These are phyloP conservation scores for Drosophila leontia DNA, from an alignment of 1,140 invertebrate genomes.

Conservation along the genomic window DNA sequence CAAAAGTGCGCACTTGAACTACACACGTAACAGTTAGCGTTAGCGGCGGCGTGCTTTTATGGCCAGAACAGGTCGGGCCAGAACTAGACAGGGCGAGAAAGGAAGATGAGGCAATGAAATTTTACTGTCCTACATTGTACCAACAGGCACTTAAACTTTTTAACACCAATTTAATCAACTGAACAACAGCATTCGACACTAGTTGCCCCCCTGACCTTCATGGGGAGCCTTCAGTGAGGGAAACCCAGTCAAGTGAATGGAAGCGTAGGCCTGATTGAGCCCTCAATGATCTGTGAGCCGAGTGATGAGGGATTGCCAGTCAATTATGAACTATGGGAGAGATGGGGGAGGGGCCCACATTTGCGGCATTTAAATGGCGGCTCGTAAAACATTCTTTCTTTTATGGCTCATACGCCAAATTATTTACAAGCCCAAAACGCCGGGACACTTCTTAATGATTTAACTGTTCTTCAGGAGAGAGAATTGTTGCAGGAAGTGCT, in stretches of 20 bases:
- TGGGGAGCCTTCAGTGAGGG: neutral
- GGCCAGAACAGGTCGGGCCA: slow-evolving; percentile 27
- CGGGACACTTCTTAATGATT: slow-evolving; percentile 60
- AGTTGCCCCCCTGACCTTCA: slow-evolving; percentile 25
- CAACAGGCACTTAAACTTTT: slow-evolving; percentile 78
- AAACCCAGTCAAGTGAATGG: slow-evolving; percentile 49
- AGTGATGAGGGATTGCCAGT: slow-evolving; percentile 41
- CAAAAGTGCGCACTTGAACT: slow-evolving; percentile 79
- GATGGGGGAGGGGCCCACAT: slow-evolving; percentile 2
- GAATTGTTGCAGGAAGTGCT: slow-evolving; percentile 53
- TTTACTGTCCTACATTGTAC: slow-evolving; percentile 77
- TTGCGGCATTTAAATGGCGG: slow-evolving; percentile 45
- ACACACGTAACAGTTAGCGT: slow-evolving; percentile 62
- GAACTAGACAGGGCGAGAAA: slow-evolving; percentile 1
- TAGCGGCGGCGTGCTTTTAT: slow-evolving; percentile 68
- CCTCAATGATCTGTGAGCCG: slow-evolving; percentile 48
- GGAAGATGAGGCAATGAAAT: slow-evolving; percentile 69
- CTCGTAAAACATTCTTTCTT: slow-evolving; percentile 53
- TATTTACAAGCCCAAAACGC: slow-evolving; percentile 44
- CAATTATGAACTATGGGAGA: slow-evolving; percentile 32
- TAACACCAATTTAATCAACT: slow-evolving; percentile 80
- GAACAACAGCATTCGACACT: slow-evolving; percentile 49
- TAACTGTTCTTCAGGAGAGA: slow-evolving; percentile 46
- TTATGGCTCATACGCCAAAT: slow-evolving; percentile 42
- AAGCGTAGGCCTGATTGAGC: slow-evolving; percentile 48